phyloP scores from a whole-genome alignment of 2,797 vertebrate genomes.

The Argya squamiceps region DNA sequence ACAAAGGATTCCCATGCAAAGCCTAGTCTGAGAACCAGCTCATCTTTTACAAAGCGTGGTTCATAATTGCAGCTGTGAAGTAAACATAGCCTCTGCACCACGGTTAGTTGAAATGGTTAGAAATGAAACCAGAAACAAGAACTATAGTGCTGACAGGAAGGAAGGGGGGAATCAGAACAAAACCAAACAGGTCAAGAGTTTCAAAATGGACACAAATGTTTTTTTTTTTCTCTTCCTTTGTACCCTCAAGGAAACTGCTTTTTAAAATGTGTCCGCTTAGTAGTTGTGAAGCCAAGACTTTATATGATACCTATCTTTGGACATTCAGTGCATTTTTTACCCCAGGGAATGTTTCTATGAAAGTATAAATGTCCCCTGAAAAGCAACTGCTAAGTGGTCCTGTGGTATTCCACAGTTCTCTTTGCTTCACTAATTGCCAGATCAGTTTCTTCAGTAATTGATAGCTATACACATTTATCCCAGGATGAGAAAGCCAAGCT shows the following conservation, averaged over 20 bases:
- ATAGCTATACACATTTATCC: background rate
- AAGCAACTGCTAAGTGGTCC: background rate
- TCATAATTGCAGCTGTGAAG: background rate
- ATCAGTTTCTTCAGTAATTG: background rate
- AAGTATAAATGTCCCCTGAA: background rate
- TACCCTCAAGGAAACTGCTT: background rate
- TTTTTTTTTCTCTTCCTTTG: background rate
- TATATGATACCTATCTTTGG: background rate
- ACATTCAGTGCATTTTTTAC: background rate
- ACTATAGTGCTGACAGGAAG: background rate
- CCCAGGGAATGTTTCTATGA: background rate
- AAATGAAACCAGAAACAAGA: background rate
- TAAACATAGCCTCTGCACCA: background rate
- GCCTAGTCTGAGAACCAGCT: background rate
- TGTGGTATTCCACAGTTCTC: background rate
- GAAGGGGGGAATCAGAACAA: background rate
- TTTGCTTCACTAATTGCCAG: background rate
- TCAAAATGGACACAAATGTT: background rate
- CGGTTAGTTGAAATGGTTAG: background rate
- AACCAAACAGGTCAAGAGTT: background rate
- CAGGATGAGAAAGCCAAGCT: background rate
- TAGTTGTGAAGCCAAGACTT: background rate
- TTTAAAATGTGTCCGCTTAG: background rate
- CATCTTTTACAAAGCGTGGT: background rate
- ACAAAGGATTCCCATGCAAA: background rate